Evolutionary conservation across 2,113 vertebrate species (phyloP), one percentile per base, ranked within the genome.

Genomic region (Myxocyprinus asiaticus): DNA sequence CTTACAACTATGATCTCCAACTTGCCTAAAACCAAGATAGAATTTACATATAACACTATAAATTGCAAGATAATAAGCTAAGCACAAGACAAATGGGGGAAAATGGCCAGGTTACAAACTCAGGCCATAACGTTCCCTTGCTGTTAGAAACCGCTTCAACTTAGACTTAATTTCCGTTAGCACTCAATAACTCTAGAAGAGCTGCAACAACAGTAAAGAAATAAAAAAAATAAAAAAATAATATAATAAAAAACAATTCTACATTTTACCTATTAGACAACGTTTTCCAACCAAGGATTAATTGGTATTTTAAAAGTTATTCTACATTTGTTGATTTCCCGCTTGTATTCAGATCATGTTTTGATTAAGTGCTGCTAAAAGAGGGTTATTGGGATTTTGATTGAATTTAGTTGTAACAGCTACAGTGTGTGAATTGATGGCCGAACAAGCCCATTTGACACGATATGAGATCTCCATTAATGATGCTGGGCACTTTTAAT

Each of bases 401-500:
- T 74, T 77, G 64, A 55, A 67, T 67, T 77, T 77, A 66, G 42
- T 64, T 17, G n/a, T 58, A 77, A 77, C 75, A 2, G 63, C 44
- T 55, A 47, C 43, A 55, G 55, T 67, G 64, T 58, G 64, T 87
- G 79, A 88, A 86, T 88, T 84, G 84, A 78, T 43, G 78, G 64
- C 75, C 6, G 15, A 75, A 87, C 85, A 86, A 43, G 12, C 76
- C 76, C 83, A 75, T 88, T 84, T 84, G 81, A 90, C 76, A 77
- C 82, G 78, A 87, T 78, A 85, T 76, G 81, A 87, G 88, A 87
- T 66, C 12, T 64, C 42, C 69, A 85, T 83, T 85, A 86, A 90
- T 83, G 87, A 84, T 11, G 79, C 78, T 84, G 82, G 86, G 73
- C 81, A 80, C 84, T 77, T 14, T 88, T 87, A 88, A 89, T 86